Evolutionary conservation across 30 jellyfish, hydroid and myxozoan genomes (phyloP), one percentile per base, ranked within the genome.

Genomic region (Cassiopea xamachana): DNA sequence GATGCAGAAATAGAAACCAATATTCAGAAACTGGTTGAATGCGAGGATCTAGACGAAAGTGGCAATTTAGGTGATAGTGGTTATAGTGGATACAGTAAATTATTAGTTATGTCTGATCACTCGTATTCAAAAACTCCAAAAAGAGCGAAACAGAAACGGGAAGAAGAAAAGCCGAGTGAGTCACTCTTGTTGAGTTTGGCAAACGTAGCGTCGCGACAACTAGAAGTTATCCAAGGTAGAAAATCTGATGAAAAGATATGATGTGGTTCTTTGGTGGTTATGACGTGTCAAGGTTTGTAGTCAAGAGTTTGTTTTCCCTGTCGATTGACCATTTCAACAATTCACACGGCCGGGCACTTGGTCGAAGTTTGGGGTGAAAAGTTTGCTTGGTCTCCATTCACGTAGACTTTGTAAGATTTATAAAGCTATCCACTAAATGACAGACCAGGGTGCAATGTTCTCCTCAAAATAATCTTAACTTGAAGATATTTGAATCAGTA

Each of bases 51-150:
- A 4, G 93, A 94, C 69, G 99, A 96, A 59, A 92, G 96, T 64
- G 98, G 87, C 91, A 51, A 94, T n/a, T 77, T 96, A 4, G 93
- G 96, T 69, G 99, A 96, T 61, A 88, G 97, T 77, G 99, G 99
- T 69, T 98, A 96, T 61, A 88, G 97, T 77, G 99, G 99, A 1
- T 96, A 92, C 69, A 96, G 97, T 62, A 98, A 89, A 69, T 85
- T 82, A 48, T 79, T 94, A 46, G 81, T 74, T 27, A 92, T 87
- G 92, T 84, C 88, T 8, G 99, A 96, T 81, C 99, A 96, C 69
- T 85, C 99, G 62, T 96, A 96, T 73, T 76, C 91, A 60, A 92
- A 87, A 73, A 82, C 92, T 19, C 92, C 98, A 13, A 92, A 92
- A 64, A 64, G 93, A 44, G 82, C 95, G 7, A 86, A 75, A 60